Evolutionary conservation across 2,888 invertebrate genomes (phyloP).

Genomic region (Amphipoea oculea): DNA sequence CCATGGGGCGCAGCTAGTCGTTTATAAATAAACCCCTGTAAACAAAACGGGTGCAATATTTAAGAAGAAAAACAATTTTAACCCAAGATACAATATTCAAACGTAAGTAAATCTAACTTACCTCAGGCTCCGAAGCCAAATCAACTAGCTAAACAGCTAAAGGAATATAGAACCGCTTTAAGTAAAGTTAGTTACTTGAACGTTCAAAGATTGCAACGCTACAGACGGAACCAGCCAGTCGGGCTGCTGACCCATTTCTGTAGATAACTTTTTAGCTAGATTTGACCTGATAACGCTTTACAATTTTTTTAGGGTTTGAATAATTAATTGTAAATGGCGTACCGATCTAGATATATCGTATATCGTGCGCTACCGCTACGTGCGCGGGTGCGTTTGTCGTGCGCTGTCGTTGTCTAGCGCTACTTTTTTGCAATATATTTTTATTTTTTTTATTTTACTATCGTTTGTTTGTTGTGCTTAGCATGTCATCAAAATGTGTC

Average conservation of each 20-base stretch:
- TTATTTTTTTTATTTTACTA: too few relatives aligned
- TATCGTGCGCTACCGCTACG: too few relatives aligned
- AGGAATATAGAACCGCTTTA: slow-evolving; percentile 19
- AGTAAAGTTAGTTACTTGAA: slow-evolving; percentile 39
- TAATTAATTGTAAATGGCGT: not conserved
- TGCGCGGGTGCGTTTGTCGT: too few relatives aligned
- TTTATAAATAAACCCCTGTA: not conserved
- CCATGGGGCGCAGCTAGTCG: too few relatives aligned
- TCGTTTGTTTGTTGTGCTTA: too few relatives aligned
- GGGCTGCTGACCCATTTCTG: slow-evolving; percentile 51
- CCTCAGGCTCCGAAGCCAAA: slow-evolving; percentile 17
- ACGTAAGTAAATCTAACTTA: not conserved
- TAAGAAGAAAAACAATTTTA: not conserved
- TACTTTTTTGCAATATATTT: too few relatives aligned
- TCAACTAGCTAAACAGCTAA: slow-evolving; percentile 26
- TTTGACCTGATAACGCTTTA: slow-evolving; percentile 35
- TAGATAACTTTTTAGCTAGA: slow-evolving; percentile 32
- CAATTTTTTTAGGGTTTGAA: not conserved
- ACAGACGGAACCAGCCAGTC: slow-evolving; percentile 5
- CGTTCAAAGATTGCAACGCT: slow-evolving; percentile 37
- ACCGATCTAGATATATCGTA: too few relatives aligned
- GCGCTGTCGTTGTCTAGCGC: too few relatives aligned
- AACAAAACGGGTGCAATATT: not conserved
- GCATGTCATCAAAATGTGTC: too few relatives aligned
- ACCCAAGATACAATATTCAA: not conserved